Conservation (phyloP, 1,140 invertebrate species). For the Drosophila leontia region DNA sequence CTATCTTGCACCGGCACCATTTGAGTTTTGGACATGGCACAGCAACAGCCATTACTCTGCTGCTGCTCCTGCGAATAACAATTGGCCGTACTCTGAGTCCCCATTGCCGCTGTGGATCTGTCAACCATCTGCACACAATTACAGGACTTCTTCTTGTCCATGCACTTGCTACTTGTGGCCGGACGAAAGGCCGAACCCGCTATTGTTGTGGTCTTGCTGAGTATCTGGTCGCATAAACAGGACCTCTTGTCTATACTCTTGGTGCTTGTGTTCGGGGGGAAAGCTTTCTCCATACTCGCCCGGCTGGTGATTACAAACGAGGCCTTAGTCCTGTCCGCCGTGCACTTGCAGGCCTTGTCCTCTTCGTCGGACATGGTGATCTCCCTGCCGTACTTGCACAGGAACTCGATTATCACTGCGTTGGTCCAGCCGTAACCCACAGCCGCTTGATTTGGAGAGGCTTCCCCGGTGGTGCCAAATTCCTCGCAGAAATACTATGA, state of each 20-base stretch:
- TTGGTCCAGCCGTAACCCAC: conserved; percentile 98
- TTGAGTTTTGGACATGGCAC: too few species aligned
- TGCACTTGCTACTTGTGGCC: background rate
- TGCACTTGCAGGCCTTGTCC: conserved; percentile 12
- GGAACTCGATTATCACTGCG: conserved; percentile 92
- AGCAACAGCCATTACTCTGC: too few species aligned
- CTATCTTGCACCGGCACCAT: too few species aligned
- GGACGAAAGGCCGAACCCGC: background rate
- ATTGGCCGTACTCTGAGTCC: background rate
- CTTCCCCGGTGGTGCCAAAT: conserved; percentile 90
- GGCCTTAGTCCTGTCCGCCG: background rate
- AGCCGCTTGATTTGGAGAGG: conserved; percentile 94
- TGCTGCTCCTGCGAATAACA: background rate
- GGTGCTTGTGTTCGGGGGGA: background rate
- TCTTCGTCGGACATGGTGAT: conserved; percentile 50
- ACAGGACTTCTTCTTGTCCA: background rate
- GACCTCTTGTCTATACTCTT: conserved; percentile 6
- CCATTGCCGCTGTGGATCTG: too few species aligned
- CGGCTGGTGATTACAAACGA: conserved; percentile 39
- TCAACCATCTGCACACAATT: background rate
- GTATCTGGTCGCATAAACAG: background rate
- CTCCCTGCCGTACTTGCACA: conserved; percentile 88
- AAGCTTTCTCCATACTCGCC: conserved; percentile 13
- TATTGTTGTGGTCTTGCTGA: conserved; percentile 4
- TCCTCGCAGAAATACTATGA: conserved; percentile 91